Evolutionary conservation across 2,888 invertebrate genomes (phyloP).

Genomic region (Andrena camellia): DNA sequence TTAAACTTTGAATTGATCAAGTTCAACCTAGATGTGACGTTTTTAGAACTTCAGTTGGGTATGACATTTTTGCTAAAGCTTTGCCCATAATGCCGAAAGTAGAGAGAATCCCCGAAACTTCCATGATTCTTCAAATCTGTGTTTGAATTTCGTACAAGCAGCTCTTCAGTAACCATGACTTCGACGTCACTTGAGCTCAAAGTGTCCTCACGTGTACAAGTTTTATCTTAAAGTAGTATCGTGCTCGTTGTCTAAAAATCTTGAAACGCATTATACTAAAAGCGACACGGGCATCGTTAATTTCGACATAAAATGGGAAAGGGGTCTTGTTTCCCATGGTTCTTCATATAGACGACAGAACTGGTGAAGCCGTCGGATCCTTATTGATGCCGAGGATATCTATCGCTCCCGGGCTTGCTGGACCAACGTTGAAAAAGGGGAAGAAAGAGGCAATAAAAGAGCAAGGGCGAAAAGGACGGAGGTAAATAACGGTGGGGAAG

Average conservation of each 20-base stretch:
- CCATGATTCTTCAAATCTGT: neutral
- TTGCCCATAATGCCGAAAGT: neutral
- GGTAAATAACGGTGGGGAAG: slow-evolving; percentile 80
- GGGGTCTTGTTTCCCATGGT: slow-evolving; percentile 15
- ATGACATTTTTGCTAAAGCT: neutral
- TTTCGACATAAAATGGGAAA: neutral
- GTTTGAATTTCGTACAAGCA: no score
- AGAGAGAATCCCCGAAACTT: neutral
- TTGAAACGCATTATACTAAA: no score
- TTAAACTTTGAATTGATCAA: neutral
- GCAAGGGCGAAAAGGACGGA: slow-evolving; percentile 77
- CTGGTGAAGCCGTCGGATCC: slow-evolving; percentile 65
- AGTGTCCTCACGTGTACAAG: no score
- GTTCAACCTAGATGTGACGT: neutral
- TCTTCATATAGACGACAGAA: slow-evolving; percentile 40
- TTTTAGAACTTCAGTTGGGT: neutral
- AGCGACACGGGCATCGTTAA: neutral
- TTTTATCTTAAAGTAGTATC: no score
- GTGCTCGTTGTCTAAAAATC: no score
- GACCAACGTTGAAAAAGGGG: slow-evolving; percentile 70
- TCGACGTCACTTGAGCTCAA: no score
- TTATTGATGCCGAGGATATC: slow-evolving; percentile 77
- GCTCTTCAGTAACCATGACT: no score
- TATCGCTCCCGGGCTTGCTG: slow-evolving; percentile 80
- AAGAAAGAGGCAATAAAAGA: slow-evolving; percentile 73